Evolutionary conservation across 2,888 invertebrate genomes (phyloP).

Genomic region (Nebria brevicollis): DNA sequence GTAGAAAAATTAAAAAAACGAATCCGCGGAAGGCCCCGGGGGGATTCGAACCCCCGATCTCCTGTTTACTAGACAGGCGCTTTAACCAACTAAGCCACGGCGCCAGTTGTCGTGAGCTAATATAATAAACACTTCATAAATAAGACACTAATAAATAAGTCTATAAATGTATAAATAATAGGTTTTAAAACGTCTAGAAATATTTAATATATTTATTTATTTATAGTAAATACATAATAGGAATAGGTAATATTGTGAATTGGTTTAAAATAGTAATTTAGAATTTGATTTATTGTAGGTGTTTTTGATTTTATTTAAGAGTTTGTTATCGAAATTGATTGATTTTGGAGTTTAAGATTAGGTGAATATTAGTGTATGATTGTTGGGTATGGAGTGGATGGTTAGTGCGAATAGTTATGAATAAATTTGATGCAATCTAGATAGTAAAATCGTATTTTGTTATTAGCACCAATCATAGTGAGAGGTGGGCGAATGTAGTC

Average conservation of each 20-base stretch:
- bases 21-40: conserved; percentile 58
- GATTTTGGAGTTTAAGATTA: neutral
- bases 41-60: conserved; percentile 76
- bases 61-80: conserved; percentile 78
- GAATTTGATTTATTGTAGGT: no score
- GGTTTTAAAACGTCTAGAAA: no score
- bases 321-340: no score
- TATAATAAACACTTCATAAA: conserved; percentile 3
- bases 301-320: no score
- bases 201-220: no score
- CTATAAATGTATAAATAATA: neutral
- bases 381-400: neutral
- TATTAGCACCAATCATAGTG: conserved; percentile 46
- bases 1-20: conserved; percentile 41
- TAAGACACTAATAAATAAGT: neutral
- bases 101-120: conserved; percentile 61
- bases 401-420: neutral
- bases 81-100: conserved; percentile 85
- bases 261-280: no score
- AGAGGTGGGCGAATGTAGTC: conserved; percentile 50
- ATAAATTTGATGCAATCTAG: conserved; percentile 23
- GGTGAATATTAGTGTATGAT: neutral
- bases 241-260: no score
- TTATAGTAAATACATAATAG: no score
- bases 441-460: conserved; percentile 37